These are phyloP conservation scores for Hylaeus anthracinus DNA, from an alignment of 1,140 invertebrate species.

Conservation along the genomic window DNA sequence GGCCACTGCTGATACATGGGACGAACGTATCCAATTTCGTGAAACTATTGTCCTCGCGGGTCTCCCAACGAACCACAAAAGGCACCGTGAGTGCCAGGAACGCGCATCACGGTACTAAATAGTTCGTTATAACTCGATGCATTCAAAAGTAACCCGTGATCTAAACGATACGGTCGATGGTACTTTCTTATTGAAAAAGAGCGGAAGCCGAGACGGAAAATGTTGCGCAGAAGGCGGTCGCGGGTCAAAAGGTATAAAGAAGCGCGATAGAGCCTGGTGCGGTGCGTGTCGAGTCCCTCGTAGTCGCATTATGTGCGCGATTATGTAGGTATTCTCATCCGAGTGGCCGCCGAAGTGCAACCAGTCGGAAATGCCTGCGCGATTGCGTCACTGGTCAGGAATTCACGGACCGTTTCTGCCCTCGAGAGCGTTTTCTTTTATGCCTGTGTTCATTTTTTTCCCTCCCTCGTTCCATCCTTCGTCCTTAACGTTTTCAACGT, in stretches of 20 bases:
- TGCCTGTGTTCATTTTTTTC: conserved; percentile 30
- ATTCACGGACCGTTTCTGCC: conserved; percentile 71
- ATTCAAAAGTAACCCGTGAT: background rate
- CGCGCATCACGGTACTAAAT: background rate
- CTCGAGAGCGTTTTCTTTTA: conserved; percentile 57
- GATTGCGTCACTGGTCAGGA: conserved; percentile 76
- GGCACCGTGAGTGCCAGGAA: conserved; percentile 17
- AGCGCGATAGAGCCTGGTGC: background rate
- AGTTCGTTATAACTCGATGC: conserved; percentile 26
- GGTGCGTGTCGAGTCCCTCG: background rate
- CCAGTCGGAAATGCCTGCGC: conserved; percentile 78
- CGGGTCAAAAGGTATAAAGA: conserved; percentile 1
- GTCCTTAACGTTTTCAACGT: conserved; percentile 23
- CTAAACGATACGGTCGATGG: background rate
- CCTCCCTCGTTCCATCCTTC: background rate
- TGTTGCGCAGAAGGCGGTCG: background rate
- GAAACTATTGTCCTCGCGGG: conserved; percentile 46
- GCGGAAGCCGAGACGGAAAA: background rate
- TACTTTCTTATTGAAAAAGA: background rate
- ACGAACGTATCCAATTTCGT: conserved; percentile 60
- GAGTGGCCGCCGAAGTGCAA: conserved; percentile 65
- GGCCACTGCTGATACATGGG: conserved; percentile 43
- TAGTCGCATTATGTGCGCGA: conserved; percentile 54
- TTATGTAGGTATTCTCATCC: conserved; percentile 61
- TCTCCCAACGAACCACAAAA: conserved; percentile 8